A percentile compares a stretch with the other conserved stretches of the same genome.
phyloP scores from a whole-genome alignment of 2,888 invertebrate species.

The Zhuqinia jingwanae region DNA sequence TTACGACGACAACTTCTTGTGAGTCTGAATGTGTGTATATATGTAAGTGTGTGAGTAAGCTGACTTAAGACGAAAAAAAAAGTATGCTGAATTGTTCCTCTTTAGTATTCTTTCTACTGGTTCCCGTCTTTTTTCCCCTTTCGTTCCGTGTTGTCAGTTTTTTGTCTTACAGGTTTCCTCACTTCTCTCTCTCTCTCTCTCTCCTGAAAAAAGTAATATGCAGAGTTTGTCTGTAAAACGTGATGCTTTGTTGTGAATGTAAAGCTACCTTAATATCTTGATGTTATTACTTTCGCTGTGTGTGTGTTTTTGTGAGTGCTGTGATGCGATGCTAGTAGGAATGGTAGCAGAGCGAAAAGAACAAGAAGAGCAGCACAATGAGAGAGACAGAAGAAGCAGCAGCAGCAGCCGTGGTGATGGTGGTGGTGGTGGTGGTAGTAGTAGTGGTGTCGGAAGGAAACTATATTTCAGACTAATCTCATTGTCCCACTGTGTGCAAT shows the following conservation, averaged over 20 bases:
- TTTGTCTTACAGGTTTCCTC: constrained; percentile 42
- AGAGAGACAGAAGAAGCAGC: constrained; percentile 19
- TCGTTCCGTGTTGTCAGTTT: constrained; percentile 52
- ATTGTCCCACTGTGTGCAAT: constrained; percentile 70
- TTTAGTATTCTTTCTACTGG: not conserved
- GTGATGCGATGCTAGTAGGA: not conserved
- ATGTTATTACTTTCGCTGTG: constrained; percentile 39
- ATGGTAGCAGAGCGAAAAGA: constrained; percentile 30
- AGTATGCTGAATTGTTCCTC: not conserved
- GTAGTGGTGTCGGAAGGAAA: constrained; percentile 71
- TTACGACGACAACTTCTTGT: constrained; percentile 43
- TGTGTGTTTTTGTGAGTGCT: not conserved
- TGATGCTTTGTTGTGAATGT: constrained; percentile 54
- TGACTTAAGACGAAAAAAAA: constrained; percentile 7
- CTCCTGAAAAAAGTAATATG: constrained; percentile 29
- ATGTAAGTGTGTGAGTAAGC: too few species aligned
- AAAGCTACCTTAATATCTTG: constrained; percentile 52
- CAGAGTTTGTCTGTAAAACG: constrained; percentile 48
- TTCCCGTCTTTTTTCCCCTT: constrained; percentile 40
- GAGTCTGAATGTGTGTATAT: too few species aligned
- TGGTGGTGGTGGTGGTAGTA: constrained; percentile 48
- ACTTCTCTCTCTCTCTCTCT: not conserved
- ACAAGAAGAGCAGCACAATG: constrained; percentile 42
- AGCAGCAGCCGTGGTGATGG: constrained; percentile 63
- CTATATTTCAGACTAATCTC: constrained; percentile 71